phyloP scores from a whole-genome alignment of 2,113 vertebrate genomes.

The Chaenocephalus aceratus region DNA sequence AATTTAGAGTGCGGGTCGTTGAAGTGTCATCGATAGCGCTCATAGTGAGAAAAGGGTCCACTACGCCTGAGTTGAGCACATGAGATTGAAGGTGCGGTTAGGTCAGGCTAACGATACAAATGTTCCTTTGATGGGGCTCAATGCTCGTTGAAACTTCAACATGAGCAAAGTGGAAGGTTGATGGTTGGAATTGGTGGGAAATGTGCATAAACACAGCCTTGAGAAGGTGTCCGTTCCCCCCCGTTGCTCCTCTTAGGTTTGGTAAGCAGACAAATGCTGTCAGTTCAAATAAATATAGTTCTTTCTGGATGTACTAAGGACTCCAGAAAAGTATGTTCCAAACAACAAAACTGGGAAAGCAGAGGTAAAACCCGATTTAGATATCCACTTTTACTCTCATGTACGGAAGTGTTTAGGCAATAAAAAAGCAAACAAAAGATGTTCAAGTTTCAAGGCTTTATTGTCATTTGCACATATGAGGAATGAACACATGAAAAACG shows the following conservation, averaged over 20 bases:
- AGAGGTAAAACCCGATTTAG: too few relatives aligned
- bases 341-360: too few relatives aligned
- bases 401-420: too few relatives aligned
- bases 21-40: conserved; percentile 53
- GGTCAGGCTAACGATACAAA: conserved; percentile 7
- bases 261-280: neutral
- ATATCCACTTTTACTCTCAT: too few relatives aligned
- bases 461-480: too few relatives aligned
- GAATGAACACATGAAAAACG: too few relatives aligned
- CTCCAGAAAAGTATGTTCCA: too few relatives aligned
- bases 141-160: conserved; percentile 1
- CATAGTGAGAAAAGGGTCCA: conserved; percentile 32
- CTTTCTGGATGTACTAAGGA: too few relatives aligned
- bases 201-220: neutral
- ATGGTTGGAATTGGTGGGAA: neutral
- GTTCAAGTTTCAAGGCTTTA: too few relatives aligned
- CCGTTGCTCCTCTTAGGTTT: neutral
- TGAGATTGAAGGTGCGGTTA: conserved; percentile 1
- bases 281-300: too few relatives aligned
- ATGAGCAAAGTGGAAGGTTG: neutral
- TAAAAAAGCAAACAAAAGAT: too few relatives aligned
- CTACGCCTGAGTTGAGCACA: neutral
- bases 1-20: conserved; percentile 48
- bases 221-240: neutral
- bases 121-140: conserved; percentile 32